phyloP scores from a whole-genome alignment of 2,113 vertebrate genomes.

The Spilogale gracilis region DNA sequence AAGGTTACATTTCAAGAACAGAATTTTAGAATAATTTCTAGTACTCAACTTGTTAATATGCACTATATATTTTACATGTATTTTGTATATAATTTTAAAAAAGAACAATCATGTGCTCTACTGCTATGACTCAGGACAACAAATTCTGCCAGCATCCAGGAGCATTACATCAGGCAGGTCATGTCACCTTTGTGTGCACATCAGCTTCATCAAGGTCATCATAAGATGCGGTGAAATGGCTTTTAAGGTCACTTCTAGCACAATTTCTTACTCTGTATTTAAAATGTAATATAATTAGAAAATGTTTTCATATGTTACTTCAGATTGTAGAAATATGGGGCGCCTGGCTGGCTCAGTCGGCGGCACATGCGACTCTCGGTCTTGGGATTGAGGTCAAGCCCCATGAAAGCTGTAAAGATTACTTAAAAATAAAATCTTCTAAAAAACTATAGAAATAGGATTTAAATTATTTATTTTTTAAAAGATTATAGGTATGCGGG shows the following conservation, averaged over 20 bases:
- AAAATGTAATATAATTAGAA: slow-evolving; percentile 24
- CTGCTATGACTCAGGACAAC: neutral
- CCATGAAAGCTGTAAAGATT: neutral
- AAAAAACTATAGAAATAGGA: neutral
- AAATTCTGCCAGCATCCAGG: neutral
- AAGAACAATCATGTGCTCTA: neutral
- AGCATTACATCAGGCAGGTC: neutral
- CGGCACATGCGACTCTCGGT: neutral
- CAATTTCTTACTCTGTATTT: slow-evolving; percentile 47
- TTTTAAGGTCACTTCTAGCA: neutral
- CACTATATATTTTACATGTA: neutral
- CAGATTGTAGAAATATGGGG: slow-evolving; percentile 21
- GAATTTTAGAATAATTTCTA: neutral
- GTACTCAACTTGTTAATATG: neutral
- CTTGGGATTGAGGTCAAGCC: neutral
- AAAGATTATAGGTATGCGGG: too few relatives aligned
- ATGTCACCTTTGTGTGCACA: neutral
- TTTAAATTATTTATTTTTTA: neutral
- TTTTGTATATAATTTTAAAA: neutral
- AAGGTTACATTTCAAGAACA: slow-evolving; percentile 43
- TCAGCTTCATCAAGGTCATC: neutral
- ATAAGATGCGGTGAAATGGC: neutral
- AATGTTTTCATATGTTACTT: slow-evolving; percentile 11
- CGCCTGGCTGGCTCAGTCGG: neutral
- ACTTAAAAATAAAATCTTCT: neutral